phyloP scores from a whole-genome alignment of 37 sponge, comb jelly and placozoan species.

The Axinella damicornis region DNA sequence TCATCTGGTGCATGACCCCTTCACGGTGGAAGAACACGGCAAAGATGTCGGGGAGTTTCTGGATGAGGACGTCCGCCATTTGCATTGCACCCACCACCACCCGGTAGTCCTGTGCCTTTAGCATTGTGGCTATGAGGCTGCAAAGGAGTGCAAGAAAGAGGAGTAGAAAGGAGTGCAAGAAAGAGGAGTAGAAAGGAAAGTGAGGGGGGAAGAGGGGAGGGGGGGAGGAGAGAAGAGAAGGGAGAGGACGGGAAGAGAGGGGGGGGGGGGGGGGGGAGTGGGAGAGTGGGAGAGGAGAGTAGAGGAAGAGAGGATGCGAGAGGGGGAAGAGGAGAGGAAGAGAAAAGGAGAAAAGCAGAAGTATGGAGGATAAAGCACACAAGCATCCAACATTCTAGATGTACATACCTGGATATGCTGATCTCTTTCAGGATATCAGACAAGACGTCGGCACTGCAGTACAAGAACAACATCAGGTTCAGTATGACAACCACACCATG shows the following conservation, averaged over 20 bases:
- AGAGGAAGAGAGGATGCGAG: no score
- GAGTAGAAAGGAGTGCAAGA: not conserved
- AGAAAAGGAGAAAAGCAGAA: no score
- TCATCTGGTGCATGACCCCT: constrained; percentile 86
- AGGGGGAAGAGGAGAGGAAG: no score
- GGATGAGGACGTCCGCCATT: constrained; percentile 86
- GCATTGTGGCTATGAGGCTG: constrained; percentile 78
- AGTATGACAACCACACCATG: no score
- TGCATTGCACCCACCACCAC: constrained; percentile 70
- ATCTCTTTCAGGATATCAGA: constrained; percentile 72
- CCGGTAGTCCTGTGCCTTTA: constrained; percentile 71
- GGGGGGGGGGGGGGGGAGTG: no score
- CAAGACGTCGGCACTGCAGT: constrained; percentile 63
- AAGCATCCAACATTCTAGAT: not conserved
- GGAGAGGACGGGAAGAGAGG: not conserved
- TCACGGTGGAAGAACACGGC: constrained; percentile 86
- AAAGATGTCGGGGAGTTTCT: constrained; percentile 92
- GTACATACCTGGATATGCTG: constrained; percentile 80
- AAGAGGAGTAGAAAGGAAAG: not conserved
- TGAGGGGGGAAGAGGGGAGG: not conserved
- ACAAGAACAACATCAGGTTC: not conserved
- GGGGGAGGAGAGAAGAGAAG: not conserved
- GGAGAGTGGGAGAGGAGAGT: no score
- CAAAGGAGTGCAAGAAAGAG: not conserved
- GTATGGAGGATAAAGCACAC: no score